Evolutionary conservation across 2,888 invertebrate species (phyloP), one percentile per base, ranked within the genome.

Genomic region (Protophormia terraenovae): DNA sequence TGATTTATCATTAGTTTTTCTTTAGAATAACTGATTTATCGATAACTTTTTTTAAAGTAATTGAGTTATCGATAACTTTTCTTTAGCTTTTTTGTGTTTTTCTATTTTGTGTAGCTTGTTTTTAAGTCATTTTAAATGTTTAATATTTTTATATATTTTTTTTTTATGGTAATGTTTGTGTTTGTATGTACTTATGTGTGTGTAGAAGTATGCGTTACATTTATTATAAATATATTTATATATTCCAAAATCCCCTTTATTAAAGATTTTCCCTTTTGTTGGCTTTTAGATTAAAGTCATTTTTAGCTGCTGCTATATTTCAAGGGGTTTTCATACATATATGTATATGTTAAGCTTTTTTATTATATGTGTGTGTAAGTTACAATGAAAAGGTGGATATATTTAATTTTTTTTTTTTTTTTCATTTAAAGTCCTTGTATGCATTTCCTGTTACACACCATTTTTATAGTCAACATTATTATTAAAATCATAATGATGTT

Each of bases 251-350:
- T 14, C 29, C 24, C 29, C 27, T 62, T 41, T 41, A 35, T 45
- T 29, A 41, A 79, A 53, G 19, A 53, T 47, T 80, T 60, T 19
- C 10, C 47, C 19, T 35, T 58, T 41, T 38, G 38, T 8, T 22
- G 67, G 41, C 10, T 67, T 53, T 66, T 14, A 41, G 24, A 22
- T 67, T 67, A 53, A 76, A 76, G 53, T 82, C 38, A 53, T 41
- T 75, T 72, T 53, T 45, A 22, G 16, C 41, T n/a, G n/a, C n/a
- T n/a, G n/a, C n/a, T n/a, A n/a, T n/a, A n/a, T n/a, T n/a, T n/a
- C n/a, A n/a, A 10, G 22, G 22, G 7, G 16, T 19, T 50, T 10
- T 50, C 22, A 22, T 6, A 22, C 22, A 50, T 50, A 41, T 32
- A 12, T 45, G 55, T 38, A 19, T 7, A 29, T 78, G 5, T 53